Base-by-base conservation (phyloP, 2,797 vertebrate species). In the Hyperoplus immaculatus region DNA sequence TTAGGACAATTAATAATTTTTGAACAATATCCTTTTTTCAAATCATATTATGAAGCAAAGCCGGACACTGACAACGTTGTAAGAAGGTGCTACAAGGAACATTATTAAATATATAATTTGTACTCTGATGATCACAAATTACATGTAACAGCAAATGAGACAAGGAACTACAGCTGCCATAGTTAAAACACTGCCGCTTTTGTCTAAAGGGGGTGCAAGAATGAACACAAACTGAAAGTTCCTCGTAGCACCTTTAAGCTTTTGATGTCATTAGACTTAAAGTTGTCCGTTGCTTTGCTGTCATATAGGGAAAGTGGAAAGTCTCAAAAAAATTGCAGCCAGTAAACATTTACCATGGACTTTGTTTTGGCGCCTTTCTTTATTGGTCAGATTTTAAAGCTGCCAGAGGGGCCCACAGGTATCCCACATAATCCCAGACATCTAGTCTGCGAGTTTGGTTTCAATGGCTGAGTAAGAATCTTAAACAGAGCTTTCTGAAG, bases 401-500 rank as follows among this genome's bases (percentile, higher is more conserved):
- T 49, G 75, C 72, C 64, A 43, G 59, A 29, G 60, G 66, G 73
- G 64, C 42, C 29, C 49, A 6, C 77, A 81, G 75, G 84, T 83
- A 74, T 73, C 75, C 8, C n/a, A 66, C 64, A 67, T 60, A 75
- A 86, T 80, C 72, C 55, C 7, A 74, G 75, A 75, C 61, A 69
- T 74, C 29, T n/a, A 75, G 76, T 80, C 76, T 82, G 63, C 29
- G 62, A 69, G 60, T 78, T 77, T 1, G 7, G 59, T 87, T 78
- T 87, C 81, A 77, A 42, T 41, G 81, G 39, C 71, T 78, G 66
- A 75, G 53, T 51, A n/a, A 62, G 75, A 81, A 71, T 89, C 72
- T 51, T 61, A 86, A 81, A 76, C 79, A 63, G 38, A 53, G 77
- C 49, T 77, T 85, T 85, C 1, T 85, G 81, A 87, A 76, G 83